Percentiles rank a stretch among this genome's conserved stretches.
Conservation (phyloP, 2,888 invertebrate genomes). For the Sinopyrophorus schimmeli region DNA sequence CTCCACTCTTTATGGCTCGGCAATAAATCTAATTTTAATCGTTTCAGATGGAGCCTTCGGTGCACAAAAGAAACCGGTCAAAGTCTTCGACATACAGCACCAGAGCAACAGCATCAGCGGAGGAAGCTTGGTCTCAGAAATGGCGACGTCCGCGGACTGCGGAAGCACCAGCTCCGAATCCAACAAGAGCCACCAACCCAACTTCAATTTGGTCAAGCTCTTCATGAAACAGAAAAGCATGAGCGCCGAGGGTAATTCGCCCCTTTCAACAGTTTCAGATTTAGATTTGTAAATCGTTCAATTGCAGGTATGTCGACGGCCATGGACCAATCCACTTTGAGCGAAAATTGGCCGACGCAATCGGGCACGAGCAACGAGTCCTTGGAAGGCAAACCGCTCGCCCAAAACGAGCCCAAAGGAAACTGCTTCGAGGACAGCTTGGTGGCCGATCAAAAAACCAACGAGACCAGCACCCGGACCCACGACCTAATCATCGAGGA, state of each 20-base stretch:
- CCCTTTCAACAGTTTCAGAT: not conserved
- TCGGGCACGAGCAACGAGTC: conserved; percentile 63
- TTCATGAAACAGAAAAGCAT: conserved; percentile 89
- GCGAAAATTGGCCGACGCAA: conserved; percentile 76
- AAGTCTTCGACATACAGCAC: conserved; percentile 54
- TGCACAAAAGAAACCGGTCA: conserved; percentile 49
- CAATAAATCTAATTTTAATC: too few relatives aligned
- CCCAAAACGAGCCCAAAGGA: conserved; percentile 30
- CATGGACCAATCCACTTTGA: conserved; percentile 75
- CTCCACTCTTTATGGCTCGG: too few relatives aligned
- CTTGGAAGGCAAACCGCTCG: conserved; percentile 52
- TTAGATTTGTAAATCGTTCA: not conserved
- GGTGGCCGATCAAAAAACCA: conserved; percentile 52
- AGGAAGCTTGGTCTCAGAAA: conserved; percentile 49
- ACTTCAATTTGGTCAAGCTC: conserved; percentile 81
- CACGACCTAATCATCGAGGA: conserved; percentile 62
- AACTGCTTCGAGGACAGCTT: conserved; percentile 36
- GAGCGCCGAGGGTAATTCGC: conserved; percentile 69
- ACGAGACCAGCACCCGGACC: conserved; percentile 48
- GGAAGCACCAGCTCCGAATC: conserved; percentile 41
- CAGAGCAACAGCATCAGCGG: conserved; percentile 48
- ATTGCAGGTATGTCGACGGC: conserved; percentile 59
- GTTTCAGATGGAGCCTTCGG: conserved; percentile 46
- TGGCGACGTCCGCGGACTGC: conserved; percentile 54
- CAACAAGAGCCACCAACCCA: conserved; percentile 53